Evolutionary conservation across 2,888 invertebrate genomes (phyloP), one percentile per base, ranked within the genome.

Genomic region (Danaus chrysippus): DNA sequence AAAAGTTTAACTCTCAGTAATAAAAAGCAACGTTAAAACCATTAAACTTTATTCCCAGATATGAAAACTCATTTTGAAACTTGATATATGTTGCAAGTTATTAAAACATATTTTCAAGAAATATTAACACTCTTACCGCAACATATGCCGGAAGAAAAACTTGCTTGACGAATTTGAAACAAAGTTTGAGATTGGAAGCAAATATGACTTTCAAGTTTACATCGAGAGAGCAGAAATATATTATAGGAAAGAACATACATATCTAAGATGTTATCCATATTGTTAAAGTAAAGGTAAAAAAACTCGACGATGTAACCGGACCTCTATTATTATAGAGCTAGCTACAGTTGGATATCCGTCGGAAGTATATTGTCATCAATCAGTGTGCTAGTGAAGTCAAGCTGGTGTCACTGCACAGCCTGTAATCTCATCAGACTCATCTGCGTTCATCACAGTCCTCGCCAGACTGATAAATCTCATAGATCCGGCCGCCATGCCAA

Each of bases 391-490:
- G 49, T 49, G 49, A 49, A 49, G 15, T 17, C 49, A 49, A 49
- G 17, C 49, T 49, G 49, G 49, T 49, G 49, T 49, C 42, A 43
- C 19, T 12, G 56, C 59, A 52, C 53, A 57, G 54, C 42, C 34
- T 44, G 56, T 59, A 55, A 54, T 59, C 62, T 54, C 65, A 57
- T 59, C 64, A 49, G 59, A 13, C 59, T 59, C 65, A 65, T 59
- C 65, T 58, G 60, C 65, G 67, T 67, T 73, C 74, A 73, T 79
- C 79, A 78, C 76, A 79, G 82, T 80, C 80, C 66, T 63, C 61
- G 62, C 60, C 75, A 80, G 78, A 81, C 81, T 74, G 71, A 76
- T 82, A 79, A 79, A 82, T 79, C 76, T 77, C 59, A 53, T 55
- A 59, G 59, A 57, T 55, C 43, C 59, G 41, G 56, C 59, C 59